phyloP scores from a whole-genome alignment of 2,888 invertebrate species.

The Acleris emargana region DNA sequence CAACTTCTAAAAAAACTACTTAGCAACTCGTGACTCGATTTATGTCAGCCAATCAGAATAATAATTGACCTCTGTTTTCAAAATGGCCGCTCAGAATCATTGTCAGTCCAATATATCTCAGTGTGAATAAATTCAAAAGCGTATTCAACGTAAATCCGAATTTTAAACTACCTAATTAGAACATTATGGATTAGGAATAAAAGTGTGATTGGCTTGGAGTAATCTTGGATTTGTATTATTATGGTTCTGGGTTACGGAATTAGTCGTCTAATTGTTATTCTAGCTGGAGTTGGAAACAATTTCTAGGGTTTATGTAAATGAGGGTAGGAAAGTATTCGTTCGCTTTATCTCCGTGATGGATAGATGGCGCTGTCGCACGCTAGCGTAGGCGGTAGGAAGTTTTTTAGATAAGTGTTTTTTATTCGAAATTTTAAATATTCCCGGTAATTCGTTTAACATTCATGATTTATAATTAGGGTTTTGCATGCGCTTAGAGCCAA shows the following conservation, averaged over 20 bases:
- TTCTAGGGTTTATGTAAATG: constrained; percentile 68
- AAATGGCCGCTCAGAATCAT: constrained; percentile 16
- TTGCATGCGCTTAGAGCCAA: too few relatives aligned
- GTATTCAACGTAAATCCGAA: too few relatives aligned
- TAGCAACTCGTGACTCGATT: constrained; percentile 21
- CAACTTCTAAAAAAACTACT: constrained; percentile 19
- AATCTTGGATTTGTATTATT: too few relatives aligned
- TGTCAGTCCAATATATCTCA: constrained; percentile 3
- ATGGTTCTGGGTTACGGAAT: constrained; percentile 19
- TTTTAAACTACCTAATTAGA: too few relatives aligned
- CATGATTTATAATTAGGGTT: too few relatives aligned
- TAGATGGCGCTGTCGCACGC: constrained; percentile 63
- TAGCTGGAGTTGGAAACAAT: constrained; percentile 54
- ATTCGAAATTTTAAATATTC: background rate
- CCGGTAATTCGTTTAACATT: too few relatives aligned
- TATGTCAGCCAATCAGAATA: constrained; percentile 16
- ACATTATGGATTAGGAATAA: too few relatives aligned
- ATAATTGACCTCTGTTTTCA: constrained; percentile 21
- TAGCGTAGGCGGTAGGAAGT: constrained; percentile 39
- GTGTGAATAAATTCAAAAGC: background rate
- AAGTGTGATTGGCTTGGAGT: too few relatives aligned
- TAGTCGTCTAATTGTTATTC: constrained; percentile 56
- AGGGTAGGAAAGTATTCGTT: constrained; percentile 57
- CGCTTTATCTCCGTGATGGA: constrained; percentile 74
- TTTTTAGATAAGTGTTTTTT: constrained; percentile 30